These are phyloP conservation scores for Allacma fusca DNA, from an alignment of 2,888 invertebrate species.

Conservation along the genomic window DNA sequence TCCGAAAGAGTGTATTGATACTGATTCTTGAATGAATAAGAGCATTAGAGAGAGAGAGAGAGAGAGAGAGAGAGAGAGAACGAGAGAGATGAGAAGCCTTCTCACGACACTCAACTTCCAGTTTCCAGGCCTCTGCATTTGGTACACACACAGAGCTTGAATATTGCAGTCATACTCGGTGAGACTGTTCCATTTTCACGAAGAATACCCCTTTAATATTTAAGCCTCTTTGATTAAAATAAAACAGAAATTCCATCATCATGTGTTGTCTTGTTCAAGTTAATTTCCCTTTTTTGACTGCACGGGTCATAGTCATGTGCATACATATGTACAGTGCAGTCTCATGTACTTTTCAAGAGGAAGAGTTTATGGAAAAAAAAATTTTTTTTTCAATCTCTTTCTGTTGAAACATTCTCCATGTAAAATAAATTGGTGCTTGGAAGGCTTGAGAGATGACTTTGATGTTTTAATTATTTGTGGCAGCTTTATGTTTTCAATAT, in stretches of 20 bases:
- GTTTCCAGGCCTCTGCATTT: neutral
- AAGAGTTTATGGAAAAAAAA: neutral
- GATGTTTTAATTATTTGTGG: conserved; percentile 15
- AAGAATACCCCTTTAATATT: conserved; percentile 17
- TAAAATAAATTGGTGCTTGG: neutral
- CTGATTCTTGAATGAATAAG: conserved; percentile 41
- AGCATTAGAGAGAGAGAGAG: conserved; percentile 35
- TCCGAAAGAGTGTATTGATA: conserved; percentile 38
- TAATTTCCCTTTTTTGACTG: conserved; percentile 16
- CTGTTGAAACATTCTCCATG: neutral
- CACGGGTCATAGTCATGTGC: neutral
- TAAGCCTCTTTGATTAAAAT: conserved; percentile 41
- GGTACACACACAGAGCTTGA: neutral
- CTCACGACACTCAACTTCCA: conserved; percentile 26
- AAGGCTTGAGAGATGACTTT: neutral
- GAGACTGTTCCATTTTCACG: neutral
- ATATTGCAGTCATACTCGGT: neutral
- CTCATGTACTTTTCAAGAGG: no score
- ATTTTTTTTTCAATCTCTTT: conserved; percentile 1
- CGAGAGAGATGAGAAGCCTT: conserved; percentile 36
- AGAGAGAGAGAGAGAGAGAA: conserved; percentile 22
- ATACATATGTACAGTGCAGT: no score
- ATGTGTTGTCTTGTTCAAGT: conserved; percentile 2
- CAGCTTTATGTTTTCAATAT: conserved; percentile 9
- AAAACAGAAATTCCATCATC: conserved; percentile 26